These are phyloP conservation scores for Marmota monax DNA, from an alignment of 2,113 vertebrate genomes.

Conservation along the genomic window DNA sequence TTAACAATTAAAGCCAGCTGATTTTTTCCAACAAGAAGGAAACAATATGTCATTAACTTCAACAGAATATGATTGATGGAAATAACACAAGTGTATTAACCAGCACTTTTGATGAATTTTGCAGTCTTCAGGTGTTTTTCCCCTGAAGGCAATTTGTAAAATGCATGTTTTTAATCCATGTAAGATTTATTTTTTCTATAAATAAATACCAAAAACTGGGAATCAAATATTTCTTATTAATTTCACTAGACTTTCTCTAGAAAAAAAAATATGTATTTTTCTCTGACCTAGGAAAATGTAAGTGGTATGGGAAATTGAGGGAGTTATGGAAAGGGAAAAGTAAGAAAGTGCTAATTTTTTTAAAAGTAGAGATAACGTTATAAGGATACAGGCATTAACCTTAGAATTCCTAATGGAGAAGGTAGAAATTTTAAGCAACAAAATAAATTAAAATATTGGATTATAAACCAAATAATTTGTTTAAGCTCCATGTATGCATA, in stretches of 20 bases:
- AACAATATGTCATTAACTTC: slow-evolving; percentile 73
- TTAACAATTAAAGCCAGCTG: slow-evolving; percentile 53
- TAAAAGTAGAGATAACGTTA: not conserved
- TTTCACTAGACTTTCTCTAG: slow-evolving; percentile 40
- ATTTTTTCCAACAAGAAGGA: slow-evolving; percentile 62
- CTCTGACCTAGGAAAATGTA: not conserved
- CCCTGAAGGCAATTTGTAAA: slow-evolving; percentile 56
- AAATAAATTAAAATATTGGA: slow-evolving; percentile 19
- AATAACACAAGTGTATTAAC: slow-evolving; percentile 68
- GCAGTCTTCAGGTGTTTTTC: slow-evolving; percentile 54
- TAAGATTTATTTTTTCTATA: slow-evolving; percentile 51
- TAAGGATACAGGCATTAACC: not conserved
- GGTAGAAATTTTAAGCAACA: not conserved
- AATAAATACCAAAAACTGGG: slow-evolving; percentile 32
- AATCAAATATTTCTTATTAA: slow-evolving; percentile 5
- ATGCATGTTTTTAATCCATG: not conserved
- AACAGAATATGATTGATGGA: slow-evolving; percentile 71
- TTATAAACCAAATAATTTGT: not conserved
- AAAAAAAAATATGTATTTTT: slow-evolving; percentile 9
- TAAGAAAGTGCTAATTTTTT: not conserved
- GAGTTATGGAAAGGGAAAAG: not conserved
- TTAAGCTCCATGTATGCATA: not conserved
- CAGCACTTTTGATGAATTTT: slow-evolving; percentile 66
- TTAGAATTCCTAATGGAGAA: not conserved
- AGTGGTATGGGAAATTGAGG: not conserved